phyloP scores from a whole-genome alignment of 2,888 invertebrate genomes.

The Drosophila rubida region DNA sequence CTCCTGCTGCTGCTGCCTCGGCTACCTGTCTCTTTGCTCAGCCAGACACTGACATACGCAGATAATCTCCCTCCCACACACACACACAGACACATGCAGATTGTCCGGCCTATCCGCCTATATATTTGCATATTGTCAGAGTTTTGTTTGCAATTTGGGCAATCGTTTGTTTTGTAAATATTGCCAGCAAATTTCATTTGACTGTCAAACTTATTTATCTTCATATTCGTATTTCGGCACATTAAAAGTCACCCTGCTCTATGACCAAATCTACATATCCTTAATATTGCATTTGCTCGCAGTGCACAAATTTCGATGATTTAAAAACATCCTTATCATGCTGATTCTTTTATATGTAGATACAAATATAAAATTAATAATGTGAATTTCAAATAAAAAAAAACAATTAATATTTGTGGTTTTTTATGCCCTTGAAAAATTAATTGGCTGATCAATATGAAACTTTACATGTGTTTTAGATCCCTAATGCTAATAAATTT shows the following conservation, averaged over 20 bases:
- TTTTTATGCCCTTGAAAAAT: too few relatives aligned
- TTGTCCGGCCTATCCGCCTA: conserved; percentile 12
- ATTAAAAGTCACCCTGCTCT: conserved; percentile 1
- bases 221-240: neutral
- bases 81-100: neutral
- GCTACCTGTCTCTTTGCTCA: conserved; percentile 28
- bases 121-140: conserved; percentile 55
- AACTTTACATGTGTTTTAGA: too few relatives aligned
- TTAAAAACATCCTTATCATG: too few relatives aligned
- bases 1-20: neutral
- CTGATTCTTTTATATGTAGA: too few relatives aligned
- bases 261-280: neutral
- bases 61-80: neutral
- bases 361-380: too few relatives aligned
- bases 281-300: neutral
- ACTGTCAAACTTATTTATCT: conserved; percentile 12
- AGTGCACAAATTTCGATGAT: too few relatives aligned
- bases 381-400: too few relatives aligned
- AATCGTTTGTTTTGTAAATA: conserved; percentile 71
- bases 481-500: too few relatives aligned
- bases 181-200: conserved; percentile 25
- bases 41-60: neutral
- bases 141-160: conserved; percentile 52
- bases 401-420: too few relatives aligned
- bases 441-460: too few relatives aligned